These are phyloP conservation scores for Eriosoma lanigerum DNA, from an alignment of 1,140 invertebrate genomes.

Conservation along the genomic window DNA sequence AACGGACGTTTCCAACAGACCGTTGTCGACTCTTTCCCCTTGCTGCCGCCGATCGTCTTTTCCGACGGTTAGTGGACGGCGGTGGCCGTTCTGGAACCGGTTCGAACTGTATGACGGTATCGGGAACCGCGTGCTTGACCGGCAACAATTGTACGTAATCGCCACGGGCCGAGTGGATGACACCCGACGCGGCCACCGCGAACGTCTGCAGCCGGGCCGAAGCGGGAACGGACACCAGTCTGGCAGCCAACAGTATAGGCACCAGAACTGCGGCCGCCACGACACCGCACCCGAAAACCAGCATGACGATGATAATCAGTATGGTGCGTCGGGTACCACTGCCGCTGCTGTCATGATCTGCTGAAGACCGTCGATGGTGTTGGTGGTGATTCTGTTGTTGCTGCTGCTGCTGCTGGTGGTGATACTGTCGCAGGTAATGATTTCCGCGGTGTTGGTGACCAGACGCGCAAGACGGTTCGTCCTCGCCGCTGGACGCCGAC, in stretches of 20 bases:
- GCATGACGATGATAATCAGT: constrained; percentile 40
- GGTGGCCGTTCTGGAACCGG: not conserved
- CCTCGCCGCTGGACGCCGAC: constrained; percentile 6
- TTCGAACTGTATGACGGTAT: constrained; percentile 45
- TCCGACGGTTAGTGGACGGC: not conserved
- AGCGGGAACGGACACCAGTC: constrained; percentile 40
- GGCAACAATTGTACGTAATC: constrained; percentile 51
- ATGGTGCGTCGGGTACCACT: constrained; percentile 43
- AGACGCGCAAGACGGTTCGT: not conserved
- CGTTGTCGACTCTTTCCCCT: not conserved
- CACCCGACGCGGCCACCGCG: constrained; percentile 50
- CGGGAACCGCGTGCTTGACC: constrained; percentile 46
- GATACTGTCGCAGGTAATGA: not conserved
- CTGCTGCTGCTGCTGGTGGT: not conserved
- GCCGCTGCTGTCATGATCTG: not conserved
- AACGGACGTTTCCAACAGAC: not conserved
- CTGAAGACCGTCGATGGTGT: not conserved
- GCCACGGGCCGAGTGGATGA: constrained; percentile 45
- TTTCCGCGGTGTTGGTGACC: not conserved
- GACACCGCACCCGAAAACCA: constrained; percentile 51
- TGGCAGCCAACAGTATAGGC: constrained; percentile 47
- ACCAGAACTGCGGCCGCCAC: constrained; percentile 51
- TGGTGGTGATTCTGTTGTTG: not conserved
- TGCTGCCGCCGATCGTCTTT: constrained; percentile 1
- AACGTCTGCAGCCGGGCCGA: constrained; percentile 51